Conservation (phyloP, 2,797 vertebrate genomes). For the Gila robusta region DNA sequence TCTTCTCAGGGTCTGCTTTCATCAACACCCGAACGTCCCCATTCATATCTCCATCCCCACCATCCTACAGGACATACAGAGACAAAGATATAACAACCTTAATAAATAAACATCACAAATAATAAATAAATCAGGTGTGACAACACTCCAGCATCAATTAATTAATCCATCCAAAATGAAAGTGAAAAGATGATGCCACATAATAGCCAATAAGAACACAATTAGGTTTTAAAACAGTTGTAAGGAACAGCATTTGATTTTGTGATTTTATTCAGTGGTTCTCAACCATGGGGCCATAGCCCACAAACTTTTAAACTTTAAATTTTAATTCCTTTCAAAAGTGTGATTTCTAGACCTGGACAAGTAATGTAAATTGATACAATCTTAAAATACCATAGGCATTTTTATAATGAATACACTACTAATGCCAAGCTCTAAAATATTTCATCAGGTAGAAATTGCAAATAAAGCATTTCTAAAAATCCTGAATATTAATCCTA, state of each 20-base stretch:
- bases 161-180: not conserved
- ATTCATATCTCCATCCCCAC: constrained; percentile 52
- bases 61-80: constrained; percentile 74
- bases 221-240: not conserved
- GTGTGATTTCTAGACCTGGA: not conserved
- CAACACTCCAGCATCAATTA: not conserved
- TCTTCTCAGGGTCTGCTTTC: constrained; percentile 84
- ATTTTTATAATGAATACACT: not conserved
- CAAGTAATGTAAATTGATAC: not conserved
- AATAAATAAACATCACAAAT: constrained; percentile 8
- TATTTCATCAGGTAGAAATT: not conserved
- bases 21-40: constrained; percentile 86
- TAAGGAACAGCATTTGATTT: not conserved
- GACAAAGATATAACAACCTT: not conserved
- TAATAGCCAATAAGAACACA: not conserved
- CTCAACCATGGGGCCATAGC: not conserved
- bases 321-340: not conserved
- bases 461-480: not conserved
- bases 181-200: not conserved
- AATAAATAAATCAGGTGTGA: not conserved
- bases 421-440: not conserved
- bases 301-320: not conserved
- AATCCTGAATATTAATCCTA: not conserved
- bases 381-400: not conserved
- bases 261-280: not conserved